phyloP scores from a whole-genome alignment of 2,888 invertebrate species.

The Dynastes tityus region DNA sequence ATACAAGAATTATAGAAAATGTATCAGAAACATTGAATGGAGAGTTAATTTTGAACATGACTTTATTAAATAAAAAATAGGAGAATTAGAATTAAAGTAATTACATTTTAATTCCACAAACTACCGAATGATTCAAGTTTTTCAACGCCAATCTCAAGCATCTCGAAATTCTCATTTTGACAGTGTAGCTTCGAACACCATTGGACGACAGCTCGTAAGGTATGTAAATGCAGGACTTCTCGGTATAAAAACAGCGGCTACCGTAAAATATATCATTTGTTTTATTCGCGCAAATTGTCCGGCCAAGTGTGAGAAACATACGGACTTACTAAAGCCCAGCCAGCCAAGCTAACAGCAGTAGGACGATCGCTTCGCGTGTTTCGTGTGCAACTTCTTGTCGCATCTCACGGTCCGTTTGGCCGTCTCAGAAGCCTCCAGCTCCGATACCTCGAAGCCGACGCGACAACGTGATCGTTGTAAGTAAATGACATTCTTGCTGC shows the following conservation, averaged over 20 bases:
- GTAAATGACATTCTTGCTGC: not conserved
- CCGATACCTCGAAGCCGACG: not conserved
- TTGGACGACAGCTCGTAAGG: constrained; percentile 14
- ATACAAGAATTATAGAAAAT: too few relatives aligned
- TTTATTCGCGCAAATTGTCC: constrained; percentile 30
- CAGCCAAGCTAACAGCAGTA: not conserved
- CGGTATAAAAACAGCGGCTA: constrained; percentile 45
- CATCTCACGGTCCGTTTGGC: not conserved
- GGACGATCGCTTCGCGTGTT: not conserved
- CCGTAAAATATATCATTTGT: constrained; percentile 47
- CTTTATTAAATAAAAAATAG: too few relatives aligned
- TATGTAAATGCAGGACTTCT: constrained; percentile 47
- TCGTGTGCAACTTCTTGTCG: not conserved
- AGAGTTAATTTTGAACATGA: too few relatives aligned
- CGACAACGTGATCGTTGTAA: constrained; percentile 14
- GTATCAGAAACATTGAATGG: too few relatives aligned
- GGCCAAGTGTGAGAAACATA: constrained; percentile 18
- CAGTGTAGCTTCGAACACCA: constrained; percentile 20
- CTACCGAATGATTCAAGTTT: not conserved
- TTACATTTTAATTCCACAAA: not conserved
- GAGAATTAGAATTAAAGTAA: not conserved
- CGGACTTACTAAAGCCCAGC: not conserved
- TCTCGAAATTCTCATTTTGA: not conserved
- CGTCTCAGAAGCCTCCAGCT: not conserved
- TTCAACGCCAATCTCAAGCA: not conserved